phyloP scores from a whole-genome alignment of 64 coral and sea anemone species.

The Exaiptasia diaphana region DNA sequence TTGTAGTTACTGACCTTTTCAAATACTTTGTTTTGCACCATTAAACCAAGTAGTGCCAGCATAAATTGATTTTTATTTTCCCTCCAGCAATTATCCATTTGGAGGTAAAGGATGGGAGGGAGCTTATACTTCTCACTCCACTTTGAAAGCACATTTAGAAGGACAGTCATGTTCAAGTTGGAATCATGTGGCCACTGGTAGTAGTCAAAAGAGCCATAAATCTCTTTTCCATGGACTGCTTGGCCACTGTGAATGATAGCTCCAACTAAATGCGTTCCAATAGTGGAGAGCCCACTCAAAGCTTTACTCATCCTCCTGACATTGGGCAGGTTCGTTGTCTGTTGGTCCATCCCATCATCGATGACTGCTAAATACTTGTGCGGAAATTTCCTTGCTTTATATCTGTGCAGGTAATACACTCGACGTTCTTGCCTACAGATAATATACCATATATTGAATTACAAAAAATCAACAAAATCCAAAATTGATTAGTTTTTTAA shows the following conservation, averaged over 20 bases:
- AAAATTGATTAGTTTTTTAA: background rate
- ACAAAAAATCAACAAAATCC: background rate
- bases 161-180: conserved; percentile 16
- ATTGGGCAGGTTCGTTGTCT: conserved; percentile 24
- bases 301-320: conserved; percentile 2
- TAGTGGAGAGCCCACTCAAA: background rate
- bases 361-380: background rate
- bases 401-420: conserved; percentile 38
- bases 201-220: conserved; percentile 56
- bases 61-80: conserved; percentile 29
- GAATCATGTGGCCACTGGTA: conserved; percentile 58
- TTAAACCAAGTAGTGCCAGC: conserved; percentile 3
- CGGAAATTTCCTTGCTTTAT: conserved; percentile 32
- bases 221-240: conserved; percentile 22
- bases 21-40: conserved; percentile 7
- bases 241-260: conserved; percentile 35
- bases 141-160: conserved; percentile 9
- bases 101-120: background rate
- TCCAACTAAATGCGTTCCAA: conserved; percentile 41
- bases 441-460: background rate
- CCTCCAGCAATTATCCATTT: conserved; percentile 25
- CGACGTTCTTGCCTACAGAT: conserved; percentile 21
- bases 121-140: conserved; percentile 4
- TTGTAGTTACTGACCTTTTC: no score
- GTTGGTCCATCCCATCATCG: conserved; percentile 55